These are phyloP conservation scores for Leptopilina myrica DNA, from an alignment of 2,888 invertebrate species.

Conservation along the genomic window DNA sequence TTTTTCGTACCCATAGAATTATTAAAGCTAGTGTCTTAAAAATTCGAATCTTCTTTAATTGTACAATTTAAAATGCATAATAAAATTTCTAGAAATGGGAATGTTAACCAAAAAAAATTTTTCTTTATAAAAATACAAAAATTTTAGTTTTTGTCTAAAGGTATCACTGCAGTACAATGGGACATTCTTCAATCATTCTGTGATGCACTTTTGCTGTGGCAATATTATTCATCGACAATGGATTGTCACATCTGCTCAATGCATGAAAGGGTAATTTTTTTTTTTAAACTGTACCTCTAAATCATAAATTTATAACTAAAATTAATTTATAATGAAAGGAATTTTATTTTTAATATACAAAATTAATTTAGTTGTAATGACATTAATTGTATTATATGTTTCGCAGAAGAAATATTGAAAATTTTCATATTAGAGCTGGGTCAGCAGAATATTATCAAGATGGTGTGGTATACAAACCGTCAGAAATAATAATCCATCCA, in stretches of 20 bases:
- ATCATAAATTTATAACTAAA: too few relatives aligned
- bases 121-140: too few relatives aligned
- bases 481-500: conserved; percentile 60
- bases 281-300: too few relatives aligned
- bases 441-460: conserved; percentile 58
- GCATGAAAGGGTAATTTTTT: conserved; percentile 58
- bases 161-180: conserved; percentile 66
- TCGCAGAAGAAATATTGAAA: conserved; percentile 52
- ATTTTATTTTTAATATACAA: too few relatives aligned
- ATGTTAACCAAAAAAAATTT: too few relatives aligned
- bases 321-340: too few relatives aligned
- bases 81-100: too few relatives aligned
- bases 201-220: conserved; percentile 63
- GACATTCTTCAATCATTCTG: conserved; percentile 64
- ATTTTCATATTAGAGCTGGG: conserved; percentile 62
- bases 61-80: too few relatives aligned
- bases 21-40: too few relatives aligned
- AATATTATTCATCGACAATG: conserved; percentile 61
- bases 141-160: conserved; percentile 46
- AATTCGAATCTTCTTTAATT: too few relatives aligned
- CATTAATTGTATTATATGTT: conserved; percentile 19
- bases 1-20: too few relatives aligned
- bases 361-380: background rate
- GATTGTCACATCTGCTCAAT: conserved; percentile 67
- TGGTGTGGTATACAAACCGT: conserved; percentile 59